Base-by-base conservation (phyloP, 2,797 vertebrate genomes). In the Sebastes minor region DNA sequence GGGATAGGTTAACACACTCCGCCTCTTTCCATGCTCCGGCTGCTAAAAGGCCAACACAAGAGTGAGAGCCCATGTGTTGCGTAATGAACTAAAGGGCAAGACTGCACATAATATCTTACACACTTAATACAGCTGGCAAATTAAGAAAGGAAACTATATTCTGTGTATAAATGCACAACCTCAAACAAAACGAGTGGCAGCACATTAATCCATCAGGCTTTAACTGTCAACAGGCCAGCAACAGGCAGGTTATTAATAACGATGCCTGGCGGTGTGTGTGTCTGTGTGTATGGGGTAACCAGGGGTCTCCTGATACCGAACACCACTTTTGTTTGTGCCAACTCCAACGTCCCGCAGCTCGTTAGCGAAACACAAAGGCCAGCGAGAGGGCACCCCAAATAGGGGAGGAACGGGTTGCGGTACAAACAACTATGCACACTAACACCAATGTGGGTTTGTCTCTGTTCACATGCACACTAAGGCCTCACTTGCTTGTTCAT, bases 221-320 rank as follows among this genome's bases (percentile, higher is more conserved):
- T 56, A 79, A 83, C 88, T 93, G 92, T 94, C 92, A 90, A 74
- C 90, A 90, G 63, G 84, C 88, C 91, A 91, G 91, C 93, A 95
- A 88, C 92, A 88, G 91, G 90, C 90, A 63, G 84, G 92, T 92
- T 96, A 96, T 96, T 94, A 95, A 95, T 96, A 96, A 88, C 91
- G 18, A 32, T 28, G 77, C 80, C 91, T 83, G 78, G 77, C 38
- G 77, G 56, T 79, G 66, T 89, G 81, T 81, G 33, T 91, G 63
- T 81, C 78, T 83, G 65, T 89, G 89, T 91, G 59, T 84, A 86
- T 53, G 77, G 85, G 86, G 92, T 93, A 92, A 91, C 95, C 89
- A 93, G 85, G 91, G 91, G 68, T 92, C 77, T 86, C 84, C 81
- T 75, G 86, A 92, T 87, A 93, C 91, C 76, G 61, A 85, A 92